Base-by-base conservation (phyloP, 2,113 vertebrate species). In the Ahaetulla prasina region DNA sequence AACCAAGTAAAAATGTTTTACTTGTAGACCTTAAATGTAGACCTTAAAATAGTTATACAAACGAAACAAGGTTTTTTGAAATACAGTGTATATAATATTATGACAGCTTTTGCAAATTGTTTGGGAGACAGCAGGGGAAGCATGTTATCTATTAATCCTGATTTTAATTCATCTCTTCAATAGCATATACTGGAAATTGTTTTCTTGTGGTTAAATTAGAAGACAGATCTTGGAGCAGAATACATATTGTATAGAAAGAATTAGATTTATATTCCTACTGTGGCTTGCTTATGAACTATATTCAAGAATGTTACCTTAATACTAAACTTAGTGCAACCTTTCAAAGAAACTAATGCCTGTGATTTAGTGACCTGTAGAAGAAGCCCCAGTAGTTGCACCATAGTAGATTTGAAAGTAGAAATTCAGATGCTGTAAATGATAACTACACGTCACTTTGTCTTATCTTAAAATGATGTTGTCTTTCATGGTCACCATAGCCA, bases 401-500 rank as follows among this genome's bases (percentile, higher is more conserved):
- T 55, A 74, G 23, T 94, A 57, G 16, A 90, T 92, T 80, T 95
- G 12, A 90, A 91, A 55, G 43, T 92, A 35, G 20, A 88, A 49
- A 85, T 30, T 92, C 90, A 91, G 55, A 16, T 91, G 55, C 30
- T 22, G 14, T 45, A 39, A 35, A 91, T 18, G 35, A 27, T 47
- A 54, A 9, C 27, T 94, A 93, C 90, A 54, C 0, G 35, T 90
- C 49, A 90, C 43, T 12, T 60, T 89, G 35, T 35, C 12, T 63
- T 90, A 27, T 20, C 45, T 39, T 90, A 22, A 80, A 92, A 45
- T 47, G 8, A 10, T 14, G 45, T 52, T 93, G 85, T 12, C 52
- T 94, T 92, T 92, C 80, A 94, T 68, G 30, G 60, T 22, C 52
- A 74, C 90, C 89, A 92, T 63, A 94, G 68, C 92, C 74, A 60